A percentile compares a stretch with the other conserved stretches of the same genome.
phyloP scores from a whole-genome alignment of 2,888 invertebrate genomes.

The Harpalus rubripes region DNA sequence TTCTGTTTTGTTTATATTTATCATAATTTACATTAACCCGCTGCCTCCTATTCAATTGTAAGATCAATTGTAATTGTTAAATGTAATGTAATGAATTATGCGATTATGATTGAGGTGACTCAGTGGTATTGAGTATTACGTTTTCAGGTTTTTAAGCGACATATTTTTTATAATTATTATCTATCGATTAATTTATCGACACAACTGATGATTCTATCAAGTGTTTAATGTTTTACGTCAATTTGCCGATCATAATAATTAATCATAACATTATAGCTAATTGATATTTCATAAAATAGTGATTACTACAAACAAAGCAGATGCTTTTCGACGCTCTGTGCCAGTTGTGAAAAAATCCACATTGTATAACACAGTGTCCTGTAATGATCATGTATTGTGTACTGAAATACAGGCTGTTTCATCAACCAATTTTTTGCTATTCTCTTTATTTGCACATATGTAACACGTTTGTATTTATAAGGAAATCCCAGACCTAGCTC shows the following conservation, averaged over 20 bases:
- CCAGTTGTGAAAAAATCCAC: constrained; percentile 61
- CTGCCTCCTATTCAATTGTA: constrained; percentile 49
- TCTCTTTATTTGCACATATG: neutral
- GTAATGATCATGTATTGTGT: constrained; percentile 65
- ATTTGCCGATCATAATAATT: constrained; percentile 56
- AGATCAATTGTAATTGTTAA: constrained; percentile 46
- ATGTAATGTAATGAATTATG: constrained; percentile 36
- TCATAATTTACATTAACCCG: constrained; percentile 54
- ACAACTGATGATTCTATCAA: constrained; percentile 52
- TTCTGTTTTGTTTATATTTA: constrained; percentile 49
- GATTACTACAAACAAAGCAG: constrained; percentile 58
- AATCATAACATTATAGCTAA: constrained; percentile 59
- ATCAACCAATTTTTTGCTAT: constrained; percentile 46
- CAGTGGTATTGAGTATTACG: constrained; percentile 42
- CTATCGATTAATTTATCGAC: constrained; percentile 45
- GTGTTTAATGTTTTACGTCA: constrained; percentile 60
- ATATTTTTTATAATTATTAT: constrained; percentile 44
- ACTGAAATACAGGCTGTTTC: constrained; percentile 65
- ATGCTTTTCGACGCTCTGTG: constrained; percentile 61
- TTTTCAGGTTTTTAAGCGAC: constrained; percentile 52
- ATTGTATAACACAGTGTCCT: constrained; percentile 63
- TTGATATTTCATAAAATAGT: constrained; percentile 56
- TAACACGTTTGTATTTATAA: neutral
- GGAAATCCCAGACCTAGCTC: constrained; percentile 26
- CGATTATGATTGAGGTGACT: constrained; percentile 28